A percentile compares a stretch with the other conserved stretches of the same genome.
These are phyloP conservation scores for Sandelia bainsii DNA, from an alignment of 2,797 vertebrate species.

Conservation along the genomic window DNA sequence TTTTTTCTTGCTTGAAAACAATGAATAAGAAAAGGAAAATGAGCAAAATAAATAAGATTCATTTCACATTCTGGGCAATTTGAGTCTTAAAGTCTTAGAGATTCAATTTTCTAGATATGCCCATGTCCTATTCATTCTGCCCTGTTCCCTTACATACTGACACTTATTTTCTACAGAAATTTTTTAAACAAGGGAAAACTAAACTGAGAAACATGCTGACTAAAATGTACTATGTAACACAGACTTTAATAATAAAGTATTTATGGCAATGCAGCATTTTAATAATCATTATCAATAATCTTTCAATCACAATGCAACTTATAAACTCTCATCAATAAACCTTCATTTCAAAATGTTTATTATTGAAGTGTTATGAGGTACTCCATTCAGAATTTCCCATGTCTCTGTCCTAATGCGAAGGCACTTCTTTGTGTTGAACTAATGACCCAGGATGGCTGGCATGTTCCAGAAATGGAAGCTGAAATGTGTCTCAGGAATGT, in stretches of 20 bases:
- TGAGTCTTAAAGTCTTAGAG: too few species aligned
- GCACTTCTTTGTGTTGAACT: not conserved
- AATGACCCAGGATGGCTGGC: conserved; percentile 7
- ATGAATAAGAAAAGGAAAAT: too few species aligned
- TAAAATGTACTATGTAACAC: not conserved
- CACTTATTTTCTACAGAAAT: not conserved
- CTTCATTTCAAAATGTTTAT: not conserved
- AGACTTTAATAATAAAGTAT: not conserved
- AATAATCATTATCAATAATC: not conserved
- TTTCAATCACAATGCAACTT: not conserved
- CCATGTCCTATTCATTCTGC: too few species aligned
- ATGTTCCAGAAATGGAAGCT: not conserved
- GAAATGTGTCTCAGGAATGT: conserved; percentile 5
- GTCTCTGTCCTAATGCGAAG: not conserved
- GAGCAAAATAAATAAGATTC: not conserved
- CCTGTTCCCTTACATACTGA: not conserved
- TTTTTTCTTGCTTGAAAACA: too few species aligned
- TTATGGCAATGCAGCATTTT: not conserved
- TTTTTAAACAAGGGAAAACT: not conserved
- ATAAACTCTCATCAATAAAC: not conserved
- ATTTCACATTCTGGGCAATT: not conserved
- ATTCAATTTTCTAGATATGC: not conserved
- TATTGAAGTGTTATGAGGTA: not conserved
- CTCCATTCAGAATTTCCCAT: not conserved
- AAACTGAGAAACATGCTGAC: not conserved